Conservation (phyloP, 2,888 invertebrate species). For the Oscheius sp. region DNA sequence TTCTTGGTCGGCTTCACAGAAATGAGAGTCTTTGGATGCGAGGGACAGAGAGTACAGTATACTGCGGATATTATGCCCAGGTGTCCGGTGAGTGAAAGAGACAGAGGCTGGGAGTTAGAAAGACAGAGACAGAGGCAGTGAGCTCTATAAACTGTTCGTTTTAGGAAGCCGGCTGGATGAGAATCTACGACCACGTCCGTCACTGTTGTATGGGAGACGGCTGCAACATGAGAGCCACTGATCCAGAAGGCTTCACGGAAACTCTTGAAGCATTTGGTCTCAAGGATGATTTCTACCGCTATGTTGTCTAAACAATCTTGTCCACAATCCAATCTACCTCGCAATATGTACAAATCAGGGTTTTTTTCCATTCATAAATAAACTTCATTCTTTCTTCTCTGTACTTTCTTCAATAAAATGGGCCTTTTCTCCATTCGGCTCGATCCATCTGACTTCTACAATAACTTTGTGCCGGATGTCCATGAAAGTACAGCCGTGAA, state of each 20-base stretch:
- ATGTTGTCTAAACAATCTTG: background rate
- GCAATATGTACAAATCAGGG: slow-evolving; percentile 26
- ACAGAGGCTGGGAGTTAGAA: background rate
- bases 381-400: too few species aligned
- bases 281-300: slow-evolving; percentile 19
- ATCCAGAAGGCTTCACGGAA: slow-evolving; percentile 19
- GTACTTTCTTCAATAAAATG: too few species aligned
- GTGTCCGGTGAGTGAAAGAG: slow-evolving; percentile 24
- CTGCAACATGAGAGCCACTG: slow-evolving; percentile 23
- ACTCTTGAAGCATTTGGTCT: slow-evolving; percentile 16
- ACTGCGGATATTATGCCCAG: slow-evolving; percentile 32
- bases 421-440: background rate
- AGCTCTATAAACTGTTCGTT: background rate
- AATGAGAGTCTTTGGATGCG: slow-evolving; percentile 35
- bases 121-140: too few species aligned
- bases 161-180: slow-evolving; percentile 33
- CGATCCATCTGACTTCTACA: slow-evolving; percentile 17
- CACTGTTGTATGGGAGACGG: slow-evolving; percentile 32
- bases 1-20: slow-evolving; percentile 33
- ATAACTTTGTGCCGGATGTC: slow-evolving; percentile 69
- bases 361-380: too few species aligned
- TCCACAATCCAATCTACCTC: background rate
- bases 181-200: slow-evolving; percentile 28
- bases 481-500: slow-evolving; percentile 68
- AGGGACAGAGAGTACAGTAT: slow-evolving; percentile 23